These are phyloP conservation scores for Sarcophaga subvicina DNA, from an alignment of 2,888 invertebrate species.

Conservation along the genomic window DNA sequence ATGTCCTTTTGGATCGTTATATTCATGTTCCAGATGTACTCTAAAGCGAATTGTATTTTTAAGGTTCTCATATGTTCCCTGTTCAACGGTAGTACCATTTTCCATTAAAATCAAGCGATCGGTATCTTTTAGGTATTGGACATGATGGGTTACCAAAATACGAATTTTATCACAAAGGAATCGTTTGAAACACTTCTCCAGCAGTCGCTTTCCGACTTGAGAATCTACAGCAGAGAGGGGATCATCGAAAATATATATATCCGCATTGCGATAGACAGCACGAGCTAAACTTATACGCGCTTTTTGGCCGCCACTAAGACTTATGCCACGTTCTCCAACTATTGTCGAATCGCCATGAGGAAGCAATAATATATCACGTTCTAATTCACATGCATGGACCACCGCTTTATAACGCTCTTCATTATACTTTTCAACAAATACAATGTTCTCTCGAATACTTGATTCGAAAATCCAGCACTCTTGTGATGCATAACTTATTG, in stretches of 20 bases:
- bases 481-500: conserved; percentile 89
- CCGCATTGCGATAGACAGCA: conserved; percentile 88
- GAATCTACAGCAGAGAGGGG: conserved; percentile 90
- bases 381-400: conserved; percentile 84
- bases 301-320: conserved; percentile 89
- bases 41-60: conserved; percentile 83
- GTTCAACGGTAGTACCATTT: conserved; percentile 79
- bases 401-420: conserved; percentile 83
- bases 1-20: conserved; percentile 69
- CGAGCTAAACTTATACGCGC: conserved; percentile 89
- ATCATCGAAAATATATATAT: conserved; percentile 90
- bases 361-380: conserved; percentile 85
- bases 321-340: conserved; percentile 87
- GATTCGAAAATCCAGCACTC: conserved; percentile 91
- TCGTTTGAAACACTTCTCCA: conserved; percentile 86
- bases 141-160: conserved; percentile 88
- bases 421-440: conserved; percentile 90
- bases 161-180: conserved; percentile 85
- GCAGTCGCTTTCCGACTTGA: conserved; percentile 88
- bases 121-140: conserved; percentile 84
- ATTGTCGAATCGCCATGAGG: conserved; percentile 83
- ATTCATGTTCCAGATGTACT: conserved; percentile 75
- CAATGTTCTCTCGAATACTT: conserved; percentile 94
- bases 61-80: conserved; percentile 81
- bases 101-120: conserved; percentile 84